These are phyloP conservation scores for Tachypleus tridentatus DNA, from an alignment of 1,140 invertebrate species.

Conservation along the genomic window DNA sequence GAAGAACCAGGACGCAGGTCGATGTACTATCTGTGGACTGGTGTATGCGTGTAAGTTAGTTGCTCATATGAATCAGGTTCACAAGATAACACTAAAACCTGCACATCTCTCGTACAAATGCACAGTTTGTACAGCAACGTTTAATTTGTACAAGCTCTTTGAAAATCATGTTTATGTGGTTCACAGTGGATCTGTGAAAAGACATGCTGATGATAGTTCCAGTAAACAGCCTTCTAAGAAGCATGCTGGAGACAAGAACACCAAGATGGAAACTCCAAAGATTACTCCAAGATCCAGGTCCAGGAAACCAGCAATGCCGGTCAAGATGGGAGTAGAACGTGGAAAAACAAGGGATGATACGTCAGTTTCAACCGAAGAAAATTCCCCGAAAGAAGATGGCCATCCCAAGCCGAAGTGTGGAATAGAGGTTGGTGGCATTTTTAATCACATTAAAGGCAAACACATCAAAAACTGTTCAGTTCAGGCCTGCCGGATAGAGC, in stretches of 20 bases:
- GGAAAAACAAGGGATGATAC: too few relatives aligned
- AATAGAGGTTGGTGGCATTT: slow-evolving; percentile 12
- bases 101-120: slow-evolving; percentile 88
- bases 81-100: slow-evolving; percentile 78
- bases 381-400: too few relatives aligned
- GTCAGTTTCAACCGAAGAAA: too few relatives aligned
- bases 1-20: slow-evolving; percentile 81
- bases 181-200: slow-evolving; percentile 45
- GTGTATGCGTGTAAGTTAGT: slow-evolving; percentile 85
- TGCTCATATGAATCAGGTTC: slow-evolving; percentile 78
- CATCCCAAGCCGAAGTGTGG: slow-evolving; percentile 8
- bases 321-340: too few relatives aligned
- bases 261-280: too few relatives aligned
- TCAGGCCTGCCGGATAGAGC: slow-evolving; percentile 23
- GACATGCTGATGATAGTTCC: not conserved
- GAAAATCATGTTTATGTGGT: slow-evolving; percentile 86
- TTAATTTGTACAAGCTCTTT: slow-evolving; percentile 88
- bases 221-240: too few relatives aligned
- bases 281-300: too few relatives aligned
- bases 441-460: too few relatives aligned
- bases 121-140: slow-evolving; percentile 84
- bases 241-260: too few relatives aligned
- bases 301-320: too few relatives aligned
- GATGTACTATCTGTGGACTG: slow-evolving; percentile 84
- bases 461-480: slow-evolving; percentile 21